Conservation (phyloP, 1,140 invertebrate genomes). For the Drosophila aff. region DNA sequence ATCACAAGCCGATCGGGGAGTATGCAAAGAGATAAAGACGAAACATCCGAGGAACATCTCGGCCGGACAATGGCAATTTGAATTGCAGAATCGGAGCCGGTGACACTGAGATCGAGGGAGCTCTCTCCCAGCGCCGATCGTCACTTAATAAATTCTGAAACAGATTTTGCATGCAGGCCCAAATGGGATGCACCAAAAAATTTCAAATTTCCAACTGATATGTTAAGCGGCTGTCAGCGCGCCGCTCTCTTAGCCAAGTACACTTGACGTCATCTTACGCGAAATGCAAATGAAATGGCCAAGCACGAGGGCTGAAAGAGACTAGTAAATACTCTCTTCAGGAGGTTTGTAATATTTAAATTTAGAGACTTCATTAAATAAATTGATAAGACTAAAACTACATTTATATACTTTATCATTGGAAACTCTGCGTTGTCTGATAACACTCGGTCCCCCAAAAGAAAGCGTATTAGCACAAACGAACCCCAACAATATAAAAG, state of each 20-base stretch:
- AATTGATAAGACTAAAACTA: not conserved
- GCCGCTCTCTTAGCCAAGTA: conserved; percentile 44
- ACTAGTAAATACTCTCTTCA: conserved; percentile 3
- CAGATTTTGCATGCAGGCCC: conserved; percentile 77
- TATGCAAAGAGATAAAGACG: conserved; percentile 60
- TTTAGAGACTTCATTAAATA: not conserved
- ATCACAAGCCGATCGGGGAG: conserved; percentile 66
- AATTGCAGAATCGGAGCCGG: conserved; percentile 68
- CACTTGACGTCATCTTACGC: conserved; percentile 76
- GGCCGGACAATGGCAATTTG: conserved; percentile 78
- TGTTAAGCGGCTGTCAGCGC: conserved; percentile 78
- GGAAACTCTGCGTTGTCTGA: too few relatives aligned
- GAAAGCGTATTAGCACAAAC: conserved; percentile 38
- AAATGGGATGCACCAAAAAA: conserved; percentile 58
- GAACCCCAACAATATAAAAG: conserved; percentile 25
- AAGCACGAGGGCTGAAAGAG: not conserved
- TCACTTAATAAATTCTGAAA: conserved; percentile 83
- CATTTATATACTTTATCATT: too few relatives aligned
- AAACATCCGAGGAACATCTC: conserved; percentile 41
- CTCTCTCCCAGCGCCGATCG: conserved; percentile 27
- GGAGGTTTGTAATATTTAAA: not conserved
- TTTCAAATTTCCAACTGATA: conserved; percentile 80
- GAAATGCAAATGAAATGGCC: conserved; percentile 71
- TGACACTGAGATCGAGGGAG: conserved; percentile 44
- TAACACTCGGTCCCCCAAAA: not conserved